Conservation (phyloP, 1,140 invertebrate species). For the Neelides sp. region DNA sequence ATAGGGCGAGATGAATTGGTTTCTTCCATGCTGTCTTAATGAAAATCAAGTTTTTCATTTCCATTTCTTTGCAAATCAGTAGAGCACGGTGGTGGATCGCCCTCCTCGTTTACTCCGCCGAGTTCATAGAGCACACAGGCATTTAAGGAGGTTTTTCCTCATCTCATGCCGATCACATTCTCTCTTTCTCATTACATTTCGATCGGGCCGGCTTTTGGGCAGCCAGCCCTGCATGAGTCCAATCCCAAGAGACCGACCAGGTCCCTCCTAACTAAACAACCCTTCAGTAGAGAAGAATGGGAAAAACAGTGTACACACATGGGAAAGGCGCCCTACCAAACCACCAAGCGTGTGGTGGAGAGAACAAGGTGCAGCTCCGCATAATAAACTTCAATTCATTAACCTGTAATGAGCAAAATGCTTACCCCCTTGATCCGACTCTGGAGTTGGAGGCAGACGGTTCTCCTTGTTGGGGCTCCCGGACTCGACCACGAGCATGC, state of each 20-base stretch:
- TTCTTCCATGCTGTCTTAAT: conserved; percentile 15
- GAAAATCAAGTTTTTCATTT: conserved; percentile 16
- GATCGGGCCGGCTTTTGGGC: background rate
- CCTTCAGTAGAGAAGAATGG: too few species aligned
- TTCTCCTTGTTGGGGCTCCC: conserved; percentile 30
- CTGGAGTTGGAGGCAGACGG: conserved; percentile 25
- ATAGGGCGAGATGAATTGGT: conserved; percentile 10
- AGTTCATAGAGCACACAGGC: background rate
- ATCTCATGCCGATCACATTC: background rate
- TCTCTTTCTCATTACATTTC: background rate
- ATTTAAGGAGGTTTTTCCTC: background rate
- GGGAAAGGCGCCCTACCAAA: too few species aligned
- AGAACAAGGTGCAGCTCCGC: conserved; percentile 8
- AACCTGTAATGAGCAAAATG: conserved; percentile 1
- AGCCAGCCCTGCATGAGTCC: background rate
- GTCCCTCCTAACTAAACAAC: too few species aligned
- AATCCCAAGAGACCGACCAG: too few species aligned
- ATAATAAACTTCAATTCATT: conserved; percentile 19
- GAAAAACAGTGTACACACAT: too few species aligned
- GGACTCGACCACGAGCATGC: conserved; percentile 10
- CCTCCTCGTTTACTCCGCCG: background rate
- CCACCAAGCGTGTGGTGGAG: too few species aligned
- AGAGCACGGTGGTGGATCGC: too few species aligned
- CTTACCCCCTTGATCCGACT: conserved; percentile 26
- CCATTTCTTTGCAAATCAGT: conserved; percentile 15